These are phyloP conservation scores for Turritopsis dohrnii DNA, from an alignment of 30 jellyfish, hydroid and myxozoan genomes.

Conservation along the genomic window DNA sequence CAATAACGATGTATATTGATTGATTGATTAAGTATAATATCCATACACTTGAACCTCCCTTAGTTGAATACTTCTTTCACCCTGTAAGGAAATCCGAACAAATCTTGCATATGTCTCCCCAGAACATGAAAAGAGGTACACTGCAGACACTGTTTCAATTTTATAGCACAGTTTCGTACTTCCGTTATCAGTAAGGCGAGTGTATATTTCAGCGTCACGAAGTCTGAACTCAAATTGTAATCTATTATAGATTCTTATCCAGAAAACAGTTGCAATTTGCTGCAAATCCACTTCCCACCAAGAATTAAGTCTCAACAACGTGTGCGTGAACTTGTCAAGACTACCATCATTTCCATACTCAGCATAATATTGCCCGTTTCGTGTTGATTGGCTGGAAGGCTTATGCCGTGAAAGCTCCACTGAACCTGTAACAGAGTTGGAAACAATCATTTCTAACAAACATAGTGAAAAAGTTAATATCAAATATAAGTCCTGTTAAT, in stretches of 20 bases:
- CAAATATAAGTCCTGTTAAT: no score
- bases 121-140: background rate
- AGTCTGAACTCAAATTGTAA: background rate
- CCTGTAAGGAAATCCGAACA: background rate
- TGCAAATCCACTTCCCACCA: background rate
- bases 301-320: background rate
- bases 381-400: background rate
- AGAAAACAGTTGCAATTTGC: background rate
- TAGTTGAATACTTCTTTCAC: background rate
- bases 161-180: background rate
- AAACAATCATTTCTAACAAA: no score
- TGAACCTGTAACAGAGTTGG: no score
- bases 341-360: background rate
- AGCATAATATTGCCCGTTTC: background rate
- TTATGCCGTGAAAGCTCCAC: background rate
- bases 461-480: no score
- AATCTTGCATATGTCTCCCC: background rate
- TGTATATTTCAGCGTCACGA: background rate
- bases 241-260: background rate
- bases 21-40: no score
- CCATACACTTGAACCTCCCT: background rate
- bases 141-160: background rate
- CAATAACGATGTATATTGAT: no score
- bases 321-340: background rate
- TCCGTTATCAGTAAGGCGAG: background rate